Percentiles rank a stretch among this genome's conserved stretches.
These are phyloP conservation scores for Choloepus hoffmanni DNA, from an alignment of 2,113 vertebrate species.

Conservation along the genomic window DNA sequence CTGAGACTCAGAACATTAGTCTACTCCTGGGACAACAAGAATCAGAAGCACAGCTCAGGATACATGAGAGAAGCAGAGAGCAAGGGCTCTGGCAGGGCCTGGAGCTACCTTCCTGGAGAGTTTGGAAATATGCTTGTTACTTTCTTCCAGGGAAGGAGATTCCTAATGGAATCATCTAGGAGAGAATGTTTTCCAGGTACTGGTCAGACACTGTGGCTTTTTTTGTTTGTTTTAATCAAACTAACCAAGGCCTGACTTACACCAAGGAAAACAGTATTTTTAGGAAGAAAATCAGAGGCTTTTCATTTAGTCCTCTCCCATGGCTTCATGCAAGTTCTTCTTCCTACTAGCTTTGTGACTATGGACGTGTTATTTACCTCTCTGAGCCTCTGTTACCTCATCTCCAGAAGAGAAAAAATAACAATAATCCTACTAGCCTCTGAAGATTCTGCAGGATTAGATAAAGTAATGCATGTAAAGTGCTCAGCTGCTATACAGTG, in stretches of 20 bases:
- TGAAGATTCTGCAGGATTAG: neutral
- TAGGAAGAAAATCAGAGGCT: neutral
- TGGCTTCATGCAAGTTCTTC: neutral
- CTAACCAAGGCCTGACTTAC: neutral
- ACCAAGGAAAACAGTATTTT: fast-evolving
- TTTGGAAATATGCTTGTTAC: neutral
- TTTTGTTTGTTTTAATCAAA: neutral
- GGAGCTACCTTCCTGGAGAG: neutral
- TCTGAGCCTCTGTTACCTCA: neutral
- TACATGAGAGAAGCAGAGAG: neutral
- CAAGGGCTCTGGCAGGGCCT: fast-evolving
- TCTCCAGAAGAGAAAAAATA: neutral
- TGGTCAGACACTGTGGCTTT: neutral
- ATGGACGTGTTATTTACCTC: neutral
- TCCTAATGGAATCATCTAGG: too few species aligned
- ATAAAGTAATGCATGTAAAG: fast-evolving
- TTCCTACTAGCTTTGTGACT: neutral
- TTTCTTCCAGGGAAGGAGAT: neutral
- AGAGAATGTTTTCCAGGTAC: neutral
- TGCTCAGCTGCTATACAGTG: fast-evolving
- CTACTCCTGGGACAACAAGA: neutral
- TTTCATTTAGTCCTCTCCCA: fast-evolving
- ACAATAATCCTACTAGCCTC: fast-evolving
- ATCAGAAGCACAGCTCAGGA: neutral
- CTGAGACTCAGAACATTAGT: neutral